Conservation (phyloP, 2,888 invertebrate species). For the Aspidapion aeneum region DNA sequence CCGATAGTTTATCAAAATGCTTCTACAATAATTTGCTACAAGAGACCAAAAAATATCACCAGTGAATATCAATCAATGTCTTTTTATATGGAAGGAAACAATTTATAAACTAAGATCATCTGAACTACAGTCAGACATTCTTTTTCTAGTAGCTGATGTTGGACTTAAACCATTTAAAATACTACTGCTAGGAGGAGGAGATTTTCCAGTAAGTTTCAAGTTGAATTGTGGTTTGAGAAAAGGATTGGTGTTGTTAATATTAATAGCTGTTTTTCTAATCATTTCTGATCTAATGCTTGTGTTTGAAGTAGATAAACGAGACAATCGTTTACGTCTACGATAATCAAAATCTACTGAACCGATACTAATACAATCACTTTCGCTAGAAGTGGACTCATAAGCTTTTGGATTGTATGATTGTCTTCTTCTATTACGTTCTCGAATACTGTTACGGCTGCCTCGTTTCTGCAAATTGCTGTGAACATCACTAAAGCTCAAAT, state of each 20-base stretch:
- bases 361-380: conserved; percentile 49
- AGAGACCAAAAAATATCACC: too few species aligned
- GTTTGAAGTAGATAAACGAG: conserved; percentile 44
- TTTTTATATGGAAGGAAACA: not conserved
- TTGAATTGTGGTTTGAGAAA: conserved; percentile 47
- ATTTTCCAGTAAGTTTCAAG: conserved; percentile 46
- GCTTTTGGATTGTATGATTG: conserved; percentile 58
- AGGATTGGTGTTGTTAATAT: conserved; percentile 30
- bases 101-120: conserved; percentile 46
- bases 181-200: conserved; percentile 55
- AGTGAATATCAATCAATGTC: too few species aligned
- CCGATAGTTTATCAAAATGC: too few species aligned
- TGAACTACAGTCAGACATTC: conserved; percentile 36
- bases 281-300: conserved; percentile 47
- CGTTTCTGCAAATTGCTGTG: conserved; percentile 40
- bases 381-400: conserved; percentile 53
- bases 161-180: conserved; percentile 55
- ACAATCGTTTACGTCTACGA: conserved; percentile 43
- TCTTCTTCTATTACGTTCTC: conserved; percentile 53
- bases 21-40: too few species aligned
- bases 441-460: conserved; percentile 48
- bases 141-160: conserved; percentile 47
- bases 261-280: conserved; percentile 38
- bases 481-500: conserved; percentile 36
- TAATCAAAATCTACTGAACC: conserved; percentile 48